These are phyloP conservation scores for Galagoides demidoff DNA, from an alignment of 2,797 vertebrate species.

Conservation along the genomic window DNA sequence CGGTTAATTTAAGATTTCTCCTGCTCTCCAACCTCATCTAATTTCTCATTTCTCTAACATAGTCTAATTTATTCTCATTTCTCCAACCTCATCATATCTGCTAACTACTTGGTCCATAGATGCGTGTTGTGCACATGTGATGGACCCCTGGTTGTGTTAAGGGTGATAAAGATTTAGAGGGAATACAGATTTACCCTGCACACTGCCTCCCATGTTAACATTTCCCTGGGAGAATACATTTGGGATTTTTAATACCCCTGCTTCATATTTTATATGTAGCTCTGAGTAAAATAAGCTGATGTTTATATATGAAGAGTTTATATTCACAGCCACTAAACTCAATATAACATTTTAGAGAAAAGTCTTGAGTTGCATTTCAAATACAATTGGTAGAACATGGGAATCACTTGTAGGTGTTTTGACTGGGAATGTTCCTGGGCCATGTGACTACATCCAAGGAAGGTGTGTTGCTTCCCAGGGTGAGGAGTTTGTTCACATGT, in stretches of 20 bases:
- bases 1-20: not conserved
- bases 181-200: not conserved
- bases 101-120: not conserved
- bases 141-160: not conserved
- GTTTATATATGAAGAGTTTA: conserved; percentile 11
- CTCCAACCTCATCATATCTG: not conserved
- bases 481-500: not conserved
- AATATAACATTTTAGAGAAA: conserved; percentile 20
- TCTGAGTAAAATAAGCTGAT: conserved; percentile 22
- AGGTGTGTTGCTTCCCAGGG: not conserved
- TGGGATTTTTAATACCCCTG: not conserved
- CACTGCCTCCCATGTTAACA: not conserved
- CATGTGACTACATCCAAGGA: not conserved
- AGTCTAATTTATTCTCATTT: not conserved
- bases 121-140: not conserved
- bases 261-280: not conserved
- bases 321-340: not conserved
- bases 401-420: not conserved
- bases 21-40: not conserved
- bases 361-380: not conserved
- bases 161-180: not conserved
- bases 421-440: not conserved
- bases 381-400: not conserved
- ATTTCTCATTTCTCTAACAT: not conserved
- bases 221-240: not conserved